Percentiles rank a stretch among this genome's conserved stretches.
Conservation (phyloP, 2,113 vertebrate species). For the Henicopernis longicauda region DNA sequence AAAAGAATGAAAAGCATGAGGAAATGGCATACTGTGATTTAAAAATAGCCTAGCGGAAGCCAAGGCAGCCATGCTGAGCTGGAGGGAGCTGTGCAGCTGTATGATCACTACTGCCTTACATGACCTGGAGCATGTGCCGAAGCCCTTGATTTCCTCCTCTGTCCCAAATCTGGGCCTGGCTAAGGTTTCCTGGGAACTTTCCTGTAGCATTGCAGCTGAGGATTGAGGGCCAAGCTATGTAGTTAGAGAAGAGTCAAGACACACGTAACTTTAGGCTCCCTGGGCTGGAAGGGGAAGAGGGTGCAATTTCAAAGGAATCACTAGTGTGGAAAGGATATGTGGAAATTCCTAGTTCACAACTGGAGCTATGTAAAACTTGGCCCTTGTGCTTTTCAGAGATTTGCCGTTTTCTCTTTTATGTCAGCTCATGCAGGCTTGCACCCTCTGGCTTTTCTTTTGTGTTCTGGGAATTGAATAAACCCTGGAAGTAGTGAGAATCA, state of each 20-base stretch:
- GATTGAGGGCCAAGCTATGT: background rate
- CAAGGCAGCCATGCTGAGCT: background rate
- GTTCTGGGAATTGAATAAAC: slow-evolving; percentile 45
- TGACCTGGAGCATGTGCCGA: background rate
- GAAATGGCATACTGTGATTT: slow-evolving; percentile 42
- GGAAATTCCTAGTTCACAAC: slow-evolving; percentile 50
- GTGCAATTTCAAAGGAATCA: slow-evolving; percentile 42
- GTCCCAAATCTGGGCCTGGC: background rate
- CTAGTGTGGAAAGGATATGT: slow-evolving; percentile 49
- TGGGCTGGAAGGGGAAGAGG: background rate
- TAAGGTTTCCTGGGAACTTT: background rate
- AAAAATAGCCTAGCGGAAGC: background rate
- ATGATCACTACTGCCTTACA: background rate
- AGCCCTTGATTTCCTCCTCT: background rate
- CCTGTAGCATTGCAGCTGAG: background rate
- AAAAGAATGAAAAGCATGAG: slow-evolving; percentile 50
- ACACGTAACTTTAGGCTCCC: background rate
- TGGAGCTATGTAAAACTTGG: slow-evolving; percentile 40
- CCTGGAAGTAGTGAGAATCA: slow-evolving; percentile 44
- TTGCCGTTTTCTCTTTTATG: slow-evolving; percentile 52
- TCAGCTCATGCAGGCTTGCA: slow-evolving; percentile 28
- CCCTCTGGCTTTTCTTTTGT: slow-evolving; percentile 56
- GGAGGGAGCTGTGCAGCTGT: background rate
- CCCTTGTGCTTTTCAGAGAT: slow-evolving; percentile 23
- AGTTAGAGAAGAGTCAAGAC: background rate